Base-by-base conservation (phyloP, 2,113 vertebrate species). In the Tachycineta bicolor region DNA sequence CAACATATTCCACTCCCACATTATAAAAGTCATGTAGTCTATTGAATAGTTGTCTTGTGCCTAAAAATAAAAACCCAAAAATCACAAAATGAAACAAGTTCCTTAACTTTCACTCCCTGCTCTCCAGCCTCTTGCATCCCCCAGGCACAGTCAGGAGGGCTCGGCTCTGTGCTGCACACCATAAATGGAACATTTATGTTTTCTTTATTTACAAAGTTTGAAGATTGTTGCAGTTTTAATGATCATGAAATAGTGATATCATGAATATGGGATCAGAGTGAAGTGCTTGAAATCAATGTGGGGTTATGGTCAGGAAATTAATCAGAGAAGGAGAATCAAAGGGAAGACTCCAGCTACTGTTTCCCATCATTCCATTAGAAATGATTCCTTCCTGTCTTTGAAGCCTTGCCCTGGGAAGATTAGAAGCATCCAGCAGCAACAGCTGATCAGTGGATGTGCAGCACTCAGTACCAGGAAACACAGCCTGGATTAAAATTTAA, bases 21-120 rank as follows among this genome's bases (percentile, higher is more conserved):
- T 37, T 37, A 37, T 37, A 37, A 37, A 8, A 37, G 37, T 37
- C 37, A 37, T 37, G 37, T 37, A 37, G 37, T 37, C 37, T 37
- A 37, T 9, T 9, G 9, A 37, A 37, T 37, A 37, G 9, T 37
- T 37, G 8, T 37, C 37, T 37, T 60, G 99, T 99, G 74, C 99
- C 99, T 95, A 59, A 37, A 68, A 77, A 94, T 19, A 19, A 19
- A 46, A 60, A 5, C 0, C 13, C 24, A 22, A n/a, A 76, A n/a
- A 50, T 22, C 22, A 44, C 21, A n/a, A 47, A 53, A 21, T 17
- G 5, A 67, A 85, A 37, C 14, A 20, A 28, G 4, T 28, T 43
- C 55, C 23, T 26, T 28, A 21, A n/a, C n/a, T 26, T 52, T 13
- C 53, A 47, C n/a, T 34, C 22, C 7, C 18, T 44, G 18, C 64